These are phyloP conservation scores for Harpalus rufipes DNA, from an alignment of 2,888 invertebrate genomes.

Conservation along the genomic window DNA sequence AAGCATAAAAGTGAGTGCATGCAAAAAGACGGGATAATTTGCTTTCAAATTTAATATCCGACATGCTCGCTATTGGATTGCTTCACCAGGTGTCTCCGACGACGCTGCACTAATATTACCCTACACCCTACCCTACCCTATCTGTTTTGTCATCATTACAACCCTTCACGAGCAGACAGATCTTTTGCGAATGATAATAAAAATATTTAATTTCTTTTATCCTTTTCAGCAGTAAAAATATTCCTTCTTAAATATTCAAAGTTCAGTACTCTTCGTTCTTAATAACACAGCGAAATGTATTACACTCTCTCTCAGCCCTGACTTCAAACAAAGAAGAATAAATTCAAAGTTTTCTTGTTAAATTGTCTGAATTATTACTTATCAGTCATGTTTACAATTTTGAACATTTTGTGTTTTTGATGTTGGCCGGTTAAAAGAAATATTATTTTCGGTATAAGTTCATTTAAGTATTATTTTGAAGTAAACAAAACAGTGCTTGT, in stretches of 20 bases:
- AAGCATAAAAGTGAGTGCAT: slow-evolving; percentile 23
- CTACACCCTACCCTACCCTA: slow-evolving; percentile 32
- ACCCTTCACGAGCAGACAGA: slow-evolving; percentile 6
- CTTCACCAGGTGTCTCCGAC: slow-evolving; percentile 49
- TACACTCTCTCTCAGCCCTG: no score
- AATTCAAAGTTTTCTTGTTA: no score
- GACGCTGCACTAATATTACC: slow-evolving; percentile 51
- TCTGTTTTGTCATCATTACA: slow-evolving; percentile 39
- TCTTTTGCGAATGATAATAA: slow-evolving; percentile 13
- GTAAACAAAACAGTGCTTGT: no score
- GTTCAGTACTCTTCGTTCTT: not conserved
- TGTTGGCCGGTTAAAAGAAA: no score
- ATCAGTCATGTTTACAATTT: no score
- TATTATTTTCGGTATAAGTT: no score
- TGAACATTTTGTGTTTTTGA: no score
- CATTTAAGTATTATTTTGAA: no score
- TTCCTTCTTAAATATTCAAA: not conserved
- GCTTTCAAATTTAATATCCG: slow-evolving; percentile 61
- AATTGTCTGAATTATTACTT: no score
- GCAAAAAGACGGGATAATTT: slow-evolving; percentile 57
- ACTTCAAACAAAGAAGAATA: no score
- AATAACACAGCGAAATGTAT: no score
- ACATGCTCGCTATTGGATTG: slow-evolving; percentile 48
- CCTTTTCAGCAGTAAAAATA: not conserved
- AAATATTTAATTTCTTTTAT: slow-evolving; percentile 37